Evolutionary conservation across 2,888 invertebrate species (phyloP).

Genomic region (Syrista parreyssii): DNA sequence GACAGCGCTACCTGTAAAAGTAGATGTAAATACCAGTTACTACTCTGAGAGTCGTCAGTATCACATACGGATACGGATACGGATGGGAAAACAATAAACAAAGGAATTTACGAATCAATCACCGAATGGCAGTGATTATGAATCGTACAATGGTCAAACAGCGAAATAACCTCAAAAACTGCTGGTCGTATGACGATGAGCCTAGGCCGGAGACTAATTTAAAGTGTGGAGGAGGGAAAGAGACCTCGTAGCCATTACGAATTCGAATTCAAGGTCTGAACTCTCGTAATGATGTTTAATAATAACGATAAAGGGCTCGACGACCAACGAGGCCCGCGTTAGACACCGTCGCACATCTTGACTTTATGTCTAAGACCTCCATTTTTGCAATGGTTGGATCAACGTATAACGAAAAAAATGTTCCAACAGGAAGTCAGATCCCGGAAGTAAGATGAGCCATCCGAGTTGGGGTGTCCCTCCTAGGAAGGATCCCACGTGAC

Average conservation of each 20-base stretch:
- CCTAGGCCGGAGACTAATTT: not conserved
- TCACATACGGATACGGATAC: not conserved
- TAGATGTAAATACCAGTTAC: not conserved
- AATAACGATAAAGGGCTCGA: not conserved
- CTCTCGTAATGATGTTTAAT: not conserved
- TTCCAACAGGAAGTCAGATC: not conserved
- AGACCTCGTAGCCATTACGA: not conserved
- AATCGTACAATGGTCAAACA: not conserved
- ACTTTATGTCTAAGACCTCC: not conserved
- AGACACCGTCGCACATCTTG: not conserved
- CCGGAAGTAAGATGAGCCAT: not conserved
- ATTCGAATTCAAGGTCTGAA: not conserved
- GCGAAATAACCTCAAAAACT: not conserved
- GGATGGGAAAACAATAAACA: not conserved
- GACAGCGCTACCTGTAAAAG: not conserved
- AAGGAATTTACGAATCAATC: too few relatives aligned
- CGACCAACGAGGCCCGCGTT: not conserved
- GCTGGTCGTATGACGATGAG: not conserved
- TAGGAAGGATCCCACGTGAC: slow-evolving; percentile 17
- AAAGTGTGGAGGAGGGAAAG: not conserved
- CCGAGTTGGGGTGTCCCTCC: not conserved
- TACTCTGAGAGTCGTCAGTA: not conserved
- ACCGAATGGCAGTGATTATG: not conserved
- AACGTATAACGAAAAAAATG: not conserved
- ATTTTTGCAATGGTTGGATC: not conserved